Evolutionary conservation across 2,888 invertebrate genomes (phyloP).

Genomic region (Callimorpha dominula): DNA sequence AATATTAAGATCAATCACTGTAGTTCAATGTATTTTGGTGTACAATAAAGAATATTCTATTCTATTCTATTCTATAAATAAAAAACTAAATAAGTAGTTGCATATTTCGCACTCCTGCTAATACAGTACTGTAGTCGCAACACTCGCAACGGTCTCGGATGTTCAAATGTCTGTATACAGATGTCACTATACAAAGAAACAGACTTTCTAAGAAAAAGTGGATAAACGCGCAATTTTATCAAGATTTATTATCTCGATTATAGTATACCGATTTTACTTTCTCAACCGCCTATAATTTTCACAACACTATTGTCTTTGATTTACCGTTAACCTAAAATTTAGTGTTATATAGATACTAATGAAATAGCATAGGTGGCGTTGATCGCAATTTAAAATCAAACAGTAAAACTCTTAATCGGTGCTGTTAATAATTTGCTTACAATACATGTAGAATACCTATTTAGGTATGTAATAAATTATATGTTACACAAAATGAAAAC

Average conservation of each 20-base stretch:
- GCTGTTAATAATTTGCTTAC: not conserved
- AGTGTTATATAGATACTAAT: not conserved
- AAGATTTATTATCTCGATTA: not conserved
- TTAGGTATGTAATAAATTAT: not conserved
- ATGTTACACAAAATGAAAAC: not conserved
- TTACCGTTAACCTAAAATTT: not conserved
- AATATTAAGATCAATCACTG: no score
- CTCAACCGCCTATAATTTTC: not conserved
- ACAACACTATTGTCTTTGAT: not conserved
- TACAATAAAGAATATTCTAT: no score
- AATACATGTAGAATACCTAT: not conserved
- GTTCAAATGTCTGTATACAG: not conserved
- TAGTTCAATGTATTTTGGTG: no score
- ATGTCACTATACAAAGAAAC: not conserved
- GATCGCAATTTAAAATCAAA: not conserved
- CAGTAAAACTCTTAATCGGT: not conserved
- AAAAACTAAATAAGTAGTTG: no score
- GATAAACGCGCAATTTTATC: not conserved
- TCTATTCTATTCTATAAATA: no score
- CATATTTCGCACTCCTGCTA: not conserved
- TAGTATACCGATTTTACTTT: not conserved
- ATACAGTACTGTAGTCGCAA: not conserved
- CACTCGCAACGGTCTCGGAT: not conserved
- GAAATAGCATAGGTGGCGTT: slow-evolving; percentile 17
- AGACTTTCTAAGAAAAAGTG: not conserved